Evolutionary conservation across 2,888 invertebrate species (phyloP).

Genomic region (Muscina levida): DNA sequence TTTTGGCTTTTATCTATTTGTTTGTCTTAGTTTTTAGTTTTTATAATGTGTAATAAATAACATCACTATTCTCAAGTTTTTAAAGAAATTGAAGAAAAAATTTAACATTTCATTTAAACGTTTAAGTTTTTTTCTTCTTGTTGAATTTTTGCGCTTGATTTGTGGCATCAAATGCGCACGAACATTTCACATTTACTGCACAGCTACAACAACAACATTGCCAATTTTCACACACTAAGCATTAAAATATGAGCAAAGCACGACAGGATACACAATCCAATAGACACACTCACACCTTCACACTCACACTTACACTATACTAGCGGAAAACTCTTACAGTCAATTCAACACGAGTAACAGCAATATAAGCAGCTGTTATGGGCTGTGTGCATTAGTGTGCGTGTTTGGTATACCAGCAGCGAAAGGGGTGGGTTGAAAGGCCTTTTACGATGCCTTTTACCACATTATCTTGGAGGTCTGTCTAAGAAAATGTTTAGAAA

Average conservation of each 20-base stretch:
- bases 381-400: background rate
- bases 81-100: too few species aligned
- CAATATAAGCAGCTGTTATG: background rate
- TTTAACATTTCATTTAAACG: slow-evolving; percentile 27
- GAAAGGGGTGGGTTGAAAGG: too few species aligned
- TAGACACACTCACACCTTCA: slow-evolving; percentile 33
- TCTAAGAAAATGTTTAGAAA: too few species aligned
- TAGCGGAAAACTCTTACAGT: slow-evolving; percentile 29
- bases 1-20: slow-evolving; percentile 27
- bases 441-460: too few species aligned
- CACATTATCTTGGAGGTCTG: too few species aligned
- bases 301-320: background rate
- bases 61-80: too few species aligned
- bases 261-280: slow-evolving; percentile 31
- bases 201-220: slow-evolving; percentile 50
- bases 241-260: slow-evolving; percentile 41
- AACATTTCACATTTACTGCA: slow-evolving; percentile 39
- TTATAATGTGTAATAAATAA: too few species aligned
- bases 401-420: too few species aligned
- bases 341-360: slow-evolving; percentile 1
- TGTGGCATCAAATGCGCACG: slow-evolving; percentile 47
- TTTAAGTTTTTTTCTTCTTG: slow-evolving; percentile 40
- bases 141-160: background rate
- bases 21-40: slow-evolving; percentile 25
- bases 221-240: slow-evolving; percentile 49